Conservation (phyloP, 2,113 vertebrate genomes). For the Strix aluco region DNA sequence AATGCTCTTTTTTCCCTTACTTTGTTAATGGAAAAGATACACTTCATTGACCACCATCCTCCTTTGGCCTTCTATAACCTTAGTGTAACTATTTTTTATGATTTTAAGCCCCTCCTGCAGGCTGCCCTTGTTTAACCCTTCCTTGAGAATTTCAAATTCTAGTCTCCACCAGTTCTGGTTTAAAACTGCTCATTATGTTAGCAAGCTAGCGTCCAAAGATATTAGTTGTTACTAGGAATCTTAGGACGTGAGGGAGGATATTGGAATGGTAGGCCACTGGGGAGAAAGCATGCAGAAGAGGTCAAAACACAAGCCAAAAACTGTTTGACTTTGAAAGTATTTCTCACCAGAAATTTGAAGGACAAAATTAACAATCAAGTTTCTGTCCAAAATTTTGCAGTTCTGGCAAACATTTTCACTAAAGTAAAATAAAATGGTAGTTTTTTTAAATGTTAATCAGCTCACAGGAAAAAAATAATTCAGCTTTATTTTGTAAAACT, state of each 20-base stretch:
- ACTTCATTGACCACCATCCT: not conserved
- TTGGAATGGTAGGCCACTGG: not conserved
- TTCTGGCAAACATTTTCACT: not conserved
- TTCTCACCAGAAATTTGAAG: not conserved
- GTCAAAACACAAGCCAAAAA: not conserved
- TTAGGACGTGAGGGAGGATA: not conserved
- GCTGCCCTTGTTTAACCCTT: not conserved
- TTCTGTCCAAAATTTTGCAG: not conserved
- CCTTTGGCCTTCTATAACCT: not conserved
- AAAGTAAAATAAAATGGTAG: not conserved
- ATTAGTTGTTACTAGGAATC: not conserved
- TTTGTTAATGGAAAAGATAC: not conserved
- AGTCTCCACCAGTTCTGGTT: not conserved
- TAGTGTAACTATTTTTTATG: not conserved
- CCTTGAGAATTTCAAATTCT: not conserved
- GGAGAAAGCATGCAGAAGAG: not conserved
- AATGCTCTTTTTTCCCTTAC: not conserved
- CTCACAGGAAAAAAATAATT: not conserved
- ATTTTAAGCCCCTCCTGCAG: not conserved
- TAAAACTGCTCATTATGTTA: not conserved
- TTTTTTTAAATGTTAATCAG: not conserved
- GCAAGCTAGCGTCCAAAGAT: not conserved
- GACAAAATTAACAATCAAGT: conserved; percentile 1
- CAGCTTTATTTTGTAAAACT: conserved; percentile 47
- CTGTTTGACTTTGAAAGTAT: not conserved